These are phyloP conservation scores for Eleutherodactylus coqui DNA, from an alignment of 2,797 vertebrate species.

Conservation along the genomic window DNA sequence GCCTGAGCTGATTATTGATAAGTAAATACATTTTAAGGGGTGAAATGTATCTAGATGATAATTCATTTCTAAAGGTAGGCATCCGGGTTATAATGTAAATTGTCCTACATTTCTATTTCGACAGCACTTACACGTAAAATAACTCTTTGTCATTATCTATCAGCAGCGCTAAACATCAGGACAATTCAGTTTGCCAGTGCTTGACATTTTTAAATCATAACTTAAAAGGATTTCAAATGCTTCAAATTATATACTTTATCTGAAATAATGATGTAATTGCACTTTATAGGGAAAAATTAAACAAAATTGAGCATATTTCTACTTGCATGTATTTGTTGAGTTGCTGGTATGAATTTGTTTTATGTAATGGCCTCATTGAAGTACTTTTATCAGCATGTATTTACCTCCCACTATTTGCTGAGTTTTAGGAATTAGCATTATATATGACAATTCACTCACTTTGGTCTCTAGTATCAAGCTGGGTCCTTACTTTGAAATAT, in stretches of 20 bases:
- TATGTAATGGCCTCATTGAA: not conserved
- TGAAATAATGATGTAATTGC: not conserved
- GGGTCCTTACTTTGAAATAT: not conserved
- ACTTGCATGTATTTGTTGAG: not conserved
- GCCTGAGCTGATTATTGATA: too few relatives aligned
- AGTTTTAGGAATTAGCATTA: not conserved
- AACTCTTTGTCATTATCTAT: slow-evolving; percentile 2
- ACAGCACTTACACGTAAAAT: not conserved
- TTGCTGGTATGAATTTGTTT: not conserved
- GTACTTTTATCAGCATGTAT: not conserved
- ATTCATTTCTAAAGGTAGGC: not conserved
- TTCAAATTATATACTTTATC: slow-evolving; percentile 40
- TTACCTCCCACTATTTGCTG: not conserved
- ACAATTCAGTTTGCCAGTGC: slow-evolving; percentile 37
- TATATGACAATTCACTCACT: too few relatives aligned
- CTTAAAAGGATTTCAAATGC: slow-evolving; percentile 26
- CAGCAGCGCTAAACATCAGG: slow-evolving; percentile 32
- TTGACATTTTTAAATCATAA: slow-evolving; percentile 54
- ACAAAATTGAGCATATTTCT: not conserved
- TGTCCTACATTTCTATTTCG: not conserved
- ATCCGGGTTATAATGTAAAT: not conserved
- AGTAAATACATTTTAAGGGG: not conserved
- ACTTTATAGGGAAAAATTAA: not conserved
- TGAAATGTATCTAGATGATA: not conserved
- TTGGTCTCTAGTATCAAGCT: too few relatives aligned